Percentiles rank a stretch among this genome's conserved stretches.
phyloP scores from a whole-genome alignment of 2,797 vertebrate species.

The Megalops cyprinoides region DNA sequence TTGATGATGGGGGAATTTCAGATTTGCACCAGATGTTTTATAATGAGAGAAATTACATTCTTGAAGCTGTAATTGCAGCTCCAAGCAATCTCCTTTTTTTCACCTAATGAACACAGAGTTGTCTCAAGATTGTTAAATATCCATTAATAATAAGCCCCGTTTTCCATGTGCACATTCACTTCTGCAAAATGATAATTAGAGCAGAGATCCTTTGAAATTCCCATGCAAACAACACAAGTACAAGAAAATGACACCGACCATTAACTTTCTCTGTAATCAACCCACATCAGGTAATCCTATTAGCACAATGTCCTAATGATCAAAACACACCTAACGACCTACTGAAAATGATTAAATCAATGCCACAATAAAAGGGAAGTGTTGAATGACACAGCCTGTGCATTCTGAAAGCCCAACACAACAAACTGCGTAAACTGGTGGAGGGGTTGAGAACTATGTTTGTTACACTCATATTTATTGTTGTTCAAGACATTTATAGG shows the following conservation, averaged over 20 bases:
- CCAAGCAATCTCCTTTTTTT: slow-evolving; percentile 50
- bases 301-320: slow-evolving; percentile 44
- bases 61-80: slow-evolving; percentile 50
- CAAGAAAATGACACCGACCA: slow-evolving; percentile 39
- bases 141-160: slow-evolving; percentile 56
- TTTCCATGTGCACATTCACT: slow-evolving; percentile 58
- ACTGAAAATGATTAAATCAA: slow-evolving; percentile 43
- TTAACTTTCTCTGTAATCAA: slow-evolving; percentile 58
- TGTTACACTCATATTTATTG: background rate
- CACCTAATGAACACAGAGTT: slow-evolving; percentile 52
- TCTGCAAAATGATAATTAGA: slow-evolving; percentile 30
- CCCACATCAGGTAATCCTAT: slow-evolving; percentile 56
- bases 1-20: slow-evolving; percentile 42
- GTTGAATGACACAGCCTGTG: slow-evolving; percentile 15
- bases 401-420: background rate
- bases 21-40: slow-evolving; percentile 65
- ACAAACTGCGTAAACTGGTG: background rate
- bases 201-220: slow-evolving; percentile 38
- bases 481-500: background rate
- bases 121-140: slow-evolving; percentile 55
- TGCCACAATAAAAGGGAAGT: slow-evolving; percentile 9
- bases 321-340: slow-evolving; percentile 57
- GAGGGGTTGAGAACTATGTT: background rate
- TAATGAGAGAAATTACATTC: slow-evolving; percentile 62
- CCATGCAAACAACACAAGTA: slow-evolving; percentile 29